phyloP scores from a whole-genome alignment of 2,888 invertebrate species.

The Calameuta pallipes region DNA sequence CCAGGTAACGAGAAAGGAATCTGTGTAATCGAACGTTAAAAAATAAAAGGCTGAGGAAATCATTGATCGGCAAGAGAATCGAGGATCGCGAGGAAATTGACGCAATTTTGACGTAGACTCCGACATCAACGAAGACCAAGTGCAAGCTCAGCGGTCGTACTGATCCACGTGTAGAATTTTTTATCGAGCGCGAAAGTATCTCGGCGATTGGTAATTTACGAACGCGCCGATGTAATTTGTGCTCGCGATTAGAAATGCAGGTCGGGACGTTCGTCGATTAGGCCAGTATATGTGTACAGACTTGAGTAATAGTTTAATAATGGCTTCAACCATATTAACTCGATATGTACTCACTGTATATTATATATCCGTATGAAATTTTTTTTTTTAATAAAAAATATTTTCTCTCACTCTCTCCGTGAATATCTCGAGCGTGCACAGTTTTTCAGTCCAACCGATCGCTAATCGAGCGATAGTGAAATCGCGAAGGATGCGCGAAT shows the following conservation, averaged over 20 bases:
- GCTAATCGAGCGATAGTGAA: conserved; percentile 22
- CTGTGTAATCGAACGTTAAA: neutral
- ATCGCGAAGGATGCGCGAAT: conserved; percentile 27
- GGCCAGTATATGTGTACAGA: conserved; percentile 5
- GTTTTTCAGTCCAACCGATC: neutral
- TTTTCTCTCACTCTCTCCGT: neutral
- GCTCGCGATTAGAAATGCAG: conserved; percentile 13
- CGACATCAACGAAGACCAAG: neutral
- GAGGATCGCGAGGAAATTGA: too few species aligned
- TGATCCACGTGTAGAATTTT: neutral
- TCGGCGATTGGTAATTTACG: conserved; percentile 15
- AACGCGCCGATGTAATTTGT: conserved; percentile 16
- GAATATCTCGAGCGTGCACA: neutral
- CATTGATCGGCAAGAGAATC: too few species aligned
- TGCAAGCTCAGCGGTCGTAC: neutral
- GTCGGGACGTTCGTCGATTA: conserved; percentile 12
- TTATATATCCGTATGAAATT: neutral
- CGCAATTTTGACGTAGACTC: neutral
- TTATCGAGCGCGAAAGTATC: conserved; percentile 21
- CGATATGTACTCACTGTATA: neutral
- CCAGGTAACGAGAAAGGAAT: neutral
- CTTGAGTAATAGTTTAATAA: neutral
- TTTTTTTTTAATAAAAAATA: too few species aligned
- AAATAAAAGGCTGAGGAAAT: neutral
- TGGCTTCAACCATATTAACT: neutral